Evolutionary conservation across 64 coral and sea anemone species (phyloP).

Genomic region (Acropora yongei): DNA sequence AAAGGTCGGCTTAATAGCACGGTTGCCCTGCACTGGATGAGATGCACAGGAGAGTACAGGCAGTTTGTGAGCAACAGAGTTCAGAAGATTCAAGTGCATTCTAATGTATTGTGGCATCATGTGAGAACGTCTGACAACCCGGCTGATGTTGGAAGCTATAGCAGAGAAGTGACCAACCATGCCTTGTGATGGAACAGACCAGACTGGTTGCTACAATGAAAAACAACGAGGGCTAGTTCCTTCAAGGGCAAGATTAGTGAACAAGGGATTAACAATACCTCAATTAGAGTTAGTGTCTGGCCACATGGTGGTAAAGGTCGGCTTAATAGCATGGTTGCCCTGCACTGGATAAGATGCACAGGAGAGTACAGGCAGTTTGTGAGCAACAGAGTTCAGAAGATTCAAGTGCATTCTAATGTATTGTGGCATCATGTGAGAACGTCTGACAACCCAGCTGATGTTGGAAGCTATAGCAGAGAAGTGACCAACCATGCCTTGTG

Average conservation of each 20-base stretch:
- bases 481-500: neutral
- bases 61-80: slow-evolving; percentile 58
- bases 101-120: slow-evolving; percentile 20
- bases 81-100: slow-evolving; percentile 28
- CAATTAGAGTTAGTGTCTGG: slow-evolving; percentile 8
- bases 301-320: slow-evolving; percentile 39
- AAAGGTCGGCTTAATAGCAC: slow-evolving; percentile 49
- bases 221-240: slow-evolving; percentile 17
- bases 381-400: neutral
- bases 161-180: slow-evolving; percentile 25
- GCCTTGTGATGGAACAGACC: slow-evolving; percentile 60
- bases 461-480: slow-evolving; percentile 19
- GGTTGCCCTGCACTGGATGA: slow-evolving; percentile 52
- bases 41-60: slow-evolving; percentile 30
- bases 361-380: slow-evolving; percentile 48
- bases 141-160: slow-evolving; percentile 35
- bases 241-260: slow-evolving; percentile 33
- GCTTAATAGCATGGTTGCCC: slow-evolving; percentile 40
- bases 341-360: slow-evolving; percentile 40
- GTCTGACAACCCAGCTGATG: slow-evolving; percentile 36
- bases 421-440: slow-evolving; percentile 39
- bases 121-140: slow-evolving; percentile 29
- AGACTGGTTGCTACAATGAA: slow-evolving; percentile 14
- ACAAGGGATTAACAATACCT: slow-evolving; percentile 45
- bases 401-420: neutral